A percentile compares a stretch with the other conserved stretches of the same genome.
Conservation (phyloP, 1,140 invertebrate species). For the Drosophila kepulauana region DNA sequence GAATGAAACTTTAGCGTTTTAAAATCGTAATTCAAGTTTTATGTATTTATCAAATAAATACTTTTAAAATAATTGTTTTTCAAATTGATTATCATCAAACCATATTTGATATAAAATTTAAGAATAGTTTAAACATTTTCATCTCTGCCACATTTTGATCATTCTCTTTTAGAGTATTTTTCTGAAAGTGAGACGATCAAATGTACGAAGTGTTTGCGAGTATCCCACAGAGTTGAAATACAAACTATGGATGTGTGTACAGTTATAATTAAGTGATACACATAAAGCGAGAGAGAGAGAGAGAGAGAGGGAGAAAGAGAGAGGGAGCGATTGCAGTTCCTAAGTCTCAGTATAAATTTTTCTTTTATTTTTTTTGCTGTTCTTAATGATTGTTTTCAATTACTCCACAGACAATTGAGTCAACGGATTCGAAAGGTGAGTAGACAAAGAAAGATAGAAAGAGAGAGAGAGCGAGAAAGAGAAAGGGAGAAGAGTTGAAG, state of each 20-base stretch:
- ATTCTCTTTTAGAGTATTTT: background rate
- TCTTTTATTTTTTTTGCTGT: slow-evolving; percentile 37
- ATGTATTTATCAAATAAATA: too few species aligned
- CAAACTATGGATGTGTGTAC: slow-evolving; percentile 50
- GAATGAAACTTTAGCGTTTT: too few species aligned
- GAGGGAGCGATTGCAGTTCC: background rate
- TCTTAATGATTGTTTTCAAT: slow-evolving; percentile 82
- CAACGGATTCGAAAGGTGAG: slow-evolving; percentile 24
- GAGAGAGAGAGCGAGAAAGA: background rate
- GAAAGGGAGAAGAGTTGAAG: slow-evolving; percentile 18
- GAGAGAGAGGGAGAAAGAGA: slow-evolving; percentile 14
- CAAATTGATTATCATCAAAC: too few species aligned
- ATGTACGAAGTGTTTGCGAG: background rate
- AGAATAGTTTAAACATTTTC: too few species aligned
- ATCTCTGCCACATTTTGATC: background rate
- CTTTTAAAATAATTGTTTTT: too few species aligned
- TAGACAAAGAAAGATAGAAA: background rate
- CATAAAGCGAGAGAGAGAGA: slow-evolving; percentile 40
- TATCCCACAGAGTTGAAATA: slow-evolving; percentile 55
- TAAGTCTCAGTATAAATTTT: background rate
- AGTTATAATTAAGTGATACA: slow-evolving; percentile 81
- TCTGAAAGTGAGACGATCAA: slow-evolving; percentile 12
- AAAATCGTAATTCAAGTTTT: too few species aligned
- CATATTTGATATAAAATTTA: too few species aligned
- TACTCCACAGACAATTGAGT: slow-evolving; percentile 46